phyloP scores from a whole-genome alignment of 2,797 vertebrate genomes.

The Sternotherus odoratus region DNA sequence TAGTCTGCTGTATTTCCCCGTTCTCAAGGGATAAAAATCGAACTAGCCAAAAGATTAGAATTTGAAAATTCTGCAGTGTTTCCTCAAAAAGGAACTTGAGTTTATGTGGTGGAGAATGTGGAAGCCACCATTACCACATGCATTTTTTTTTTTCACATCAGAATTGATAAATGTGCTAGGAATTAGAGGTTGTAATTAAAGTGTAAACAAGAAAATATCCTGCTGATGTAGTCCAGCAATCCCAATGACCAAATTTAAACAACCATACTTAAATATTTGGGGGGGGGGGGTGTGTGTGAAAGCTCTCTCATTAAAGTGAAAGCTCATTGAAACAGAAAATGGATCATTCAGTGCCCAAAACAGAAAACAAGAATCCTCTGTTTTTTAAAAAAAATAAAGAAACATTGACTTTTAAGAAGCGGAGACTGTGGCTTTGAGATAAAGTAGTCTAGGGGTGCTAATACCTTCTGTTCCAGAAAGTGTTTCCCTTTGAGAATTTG shows the following conservation, averaged over 20 bases:
- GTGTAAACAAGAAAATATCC: background rate
- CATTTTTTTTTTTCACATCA: background rate
- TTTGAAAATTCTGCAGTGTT: constrained; percentile 7
- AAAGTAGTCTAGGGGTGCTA: background rate
- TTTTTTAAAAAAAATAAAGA: background rate
- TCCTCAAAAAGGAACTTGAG: background rate
- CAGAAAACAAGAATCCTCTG: background rate
- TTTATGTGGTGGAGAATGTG: background rate
- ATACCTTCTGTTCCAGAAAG: background rate
- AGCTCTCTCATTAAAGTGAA: background rate
- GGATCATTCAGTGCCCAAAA: background rate
- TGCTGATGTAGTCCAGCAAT: background rate
- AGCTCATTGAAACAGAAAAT: background rate
- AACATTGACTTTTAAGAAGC: background rate
- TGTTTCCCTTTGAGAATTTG: background rate
- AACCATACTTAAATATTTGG: background rate
- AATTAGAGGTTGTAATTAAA: background rate
- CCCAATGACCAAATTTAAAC: background rate
- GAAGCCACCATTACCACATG: background rate
- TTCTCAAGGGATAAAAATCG: constrained; percentile 42
- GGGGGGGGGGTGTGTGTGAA: no score
- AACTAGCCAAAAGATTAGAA: background rate
- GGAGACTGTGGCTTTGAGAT: background rate
- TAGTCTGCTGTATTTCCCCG: constrained; percentile 41
- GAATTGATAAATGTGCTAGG: background rate